phyloP scores from a whole-genome alignment of 2,113 vertebrate species.

The Menura novaehollandiae region DNA sequence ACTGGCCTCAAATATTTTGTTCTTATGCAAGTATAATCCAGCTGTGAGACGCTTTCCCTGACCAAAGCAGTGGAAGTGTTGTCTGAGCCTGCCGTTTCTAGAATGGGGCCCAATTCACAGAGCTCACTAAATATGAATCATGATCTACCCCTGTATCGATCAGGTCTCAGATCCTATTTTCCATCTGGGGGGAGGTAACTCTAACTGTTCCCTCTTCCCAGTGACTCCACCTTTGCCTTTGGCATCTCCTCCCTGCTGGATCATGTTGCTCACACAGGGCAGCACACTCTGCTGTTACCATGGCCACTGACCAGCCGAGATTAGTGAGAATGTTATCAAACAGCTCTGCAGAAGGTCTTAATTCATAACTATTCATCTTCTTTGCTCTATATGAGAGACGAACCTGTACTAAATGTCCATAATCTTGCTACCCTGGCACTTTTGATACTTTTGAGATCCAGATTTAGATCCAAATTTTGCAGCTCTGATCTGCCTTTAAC shows the following conservation, averaged over 20 bases:
- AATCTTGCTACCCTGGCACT: neutral
- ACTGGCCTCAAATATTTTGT: neutral
- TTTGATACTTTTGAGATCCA: neutral
- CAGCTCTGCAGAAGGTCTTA: neutral
- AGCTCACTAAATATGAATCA: constrained; percentile 7
- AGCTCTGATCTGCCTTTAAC: neutral
- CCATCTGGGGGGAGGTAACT: neutral
- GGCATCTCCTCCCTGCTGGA: neutral
- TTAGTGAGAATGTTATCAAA: neutral
- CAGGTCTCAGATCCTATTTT: constrained; percentile 20
- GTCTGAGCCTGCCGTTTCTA: constrained; percentile 1
- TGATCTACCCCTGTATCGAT: neutral
- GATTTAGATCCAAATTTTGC: neutral
- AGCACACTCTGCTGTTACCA: constrained; percentile 23
- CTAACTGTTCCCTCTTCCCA: neutral
- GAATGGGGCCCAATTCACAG: neutral
- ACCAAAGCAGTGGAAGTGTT: neutral
- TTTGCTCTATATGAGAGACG: neutral
- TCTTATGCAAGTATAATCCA: neutral
- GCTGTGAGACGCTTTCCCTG: neutral
- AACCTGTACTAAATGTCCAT: neutral
- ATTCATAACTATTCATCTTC: neutral
- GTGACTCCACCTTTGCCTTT: neutral
- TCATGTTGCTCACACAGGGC: neutral
- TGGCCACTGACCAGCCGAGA: constrained; percentile 42